These are phyloP conservation scores for Drosophila nr. medialis DNA, from an alignment of 2,888 invertebrate genomes.

Conservation along the genomic window DNA sequence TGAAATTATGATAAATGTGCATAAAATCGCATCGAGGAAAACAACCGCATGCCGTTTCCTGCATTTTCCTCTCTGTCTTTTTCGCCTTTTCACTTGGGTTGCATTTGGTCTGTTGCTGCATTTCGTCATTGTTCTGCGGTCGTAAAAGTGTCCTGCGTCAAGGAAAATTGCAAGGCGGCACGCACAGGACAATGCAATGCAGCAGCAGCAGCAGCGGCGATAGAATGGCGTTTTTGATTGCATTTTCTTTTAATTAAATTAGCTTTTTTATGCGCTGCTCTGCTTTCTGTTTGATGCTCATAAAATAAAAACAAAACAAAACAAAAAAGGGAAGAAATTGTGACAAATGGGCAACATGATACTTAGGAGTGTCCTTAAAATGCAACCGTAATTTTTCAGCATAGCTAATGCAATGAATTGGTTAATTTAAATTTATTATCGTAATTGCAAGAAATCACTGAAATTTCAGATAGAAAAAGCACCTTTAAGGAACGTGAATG, in stretches of 20 bases:
- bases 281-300: slow-evolving; percentile 64
- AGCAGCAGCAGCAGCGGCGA: slow-evolving; percentile 5
- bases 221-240: slow-evolving; percentile 75
- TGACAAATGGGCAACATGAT: slow-evolving; percentile 45
- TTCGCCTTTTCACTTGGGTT: slow-evolving; percentile 22
- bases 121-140: slow-evolving; percentile 69
- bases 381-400: slow-evolving; percentile 44
- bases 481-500: neutral
- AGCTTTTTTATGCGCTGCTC: slow-evolving; percentile 75
- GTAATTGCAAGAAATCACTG: neutral
- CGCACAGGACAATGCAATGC: slow-evolving; percentile 70
- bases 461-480: neutral
- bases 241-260: slow-evolving; percentile 80
- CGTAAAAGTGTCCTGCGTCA: slow-evolving; percentile 67
- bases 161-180: slow-evolving; percentile 65
- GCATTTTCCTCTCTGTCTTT: slow-evolving; percentile 18
- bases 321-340: slow-evolving; percentile 18
- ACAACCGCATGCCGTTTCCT: slow-evolving; percentile 50
- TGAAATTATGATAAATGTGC: slow-evolving; percentile 81
- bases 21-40: slow-evolving; percentile 72
- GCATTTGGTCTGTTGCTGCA: slow-evolving; percentile 59
- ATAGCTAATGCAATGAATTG: slow-evolving; percentile 34
- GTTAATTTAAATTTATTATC: slow-evolving; percentile 41
- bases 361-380: slow-evolving; percentile 49
- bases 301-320: slow-evolving; percentile 35